Evolutionary conservation across 1,140 invertebrate genomes (phyloP).

Genomic region (Drosophila grimshawi): DNA sequence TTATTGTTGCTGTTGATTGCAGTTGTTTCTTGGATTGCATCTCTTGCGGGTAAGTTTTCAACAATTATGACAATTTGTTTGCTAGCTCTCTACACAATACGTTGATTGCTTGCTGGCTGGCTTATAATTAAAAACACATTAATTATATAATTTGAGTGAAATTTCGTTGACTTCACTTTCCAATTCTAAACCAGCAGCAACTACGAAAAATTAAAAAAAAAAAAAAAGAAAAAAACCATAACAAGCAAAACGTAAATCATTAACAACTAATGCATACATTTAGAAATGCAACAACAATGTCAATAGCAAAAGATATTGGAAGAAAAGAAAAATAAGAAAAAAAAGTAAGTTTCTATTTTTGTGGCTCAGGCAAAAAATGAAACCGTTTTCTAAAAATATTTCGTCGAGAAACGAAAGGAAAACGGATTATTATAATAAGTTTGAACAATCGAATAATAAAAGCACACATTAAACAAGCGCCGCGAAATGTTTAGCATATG

Average conservation of each 20-base stretch:
- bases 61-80: slow-evolving; percentile 25
- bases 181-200: slow-evolving; percentile 58
- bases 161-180: slow-evolving; percentile 71
- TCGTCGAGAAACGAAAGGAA: slow-evolving; percentile 58
- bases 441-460: slow-evolving; percentile 51
- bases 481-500: slow-evolving; percentile 57
- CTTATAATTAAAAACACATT: slow-evolving; percentile 72
- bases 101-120: slow-evolving; percentile 22
- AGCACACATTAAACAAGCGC: slow-evolving; percentile 35
- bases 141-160: slow-evolving; percentile 80
- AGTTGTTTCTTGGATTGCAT: slow-evolving; percentile 24
- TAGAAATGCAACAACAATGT: slow-evolving; percentile 40
- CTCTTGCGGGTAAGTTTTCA: slow-evolving; percentile 47
- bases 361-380: slow-evolving; percentile 60
- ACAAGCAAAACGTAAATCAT: slow-evolving; percentile 72
- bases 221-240: slow-evolving; percentile 24
- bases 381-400: slow-evolving; percentile 78
- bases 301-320: slow-evolving; percentile 9
- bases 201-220: slow-evolving; percentile 5
- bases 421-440: slow-evolving; percentile 54
- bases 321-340: slow-evolving; percentile 1
- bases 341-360: slow-evolving; percentile 50
- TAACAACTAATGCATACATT: slow-evolving; percentile 59
- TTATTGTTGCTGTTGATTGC: slow-evolving; percentile 42
- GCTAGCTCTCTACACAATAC: not conserved